A percentile compares a stretch with the other conserved stretches of the same genome.
Evolutionary conservation across 1,140 invertebrate species (phyloP).

Genomic region (Microplitis demolitor): DNA sequence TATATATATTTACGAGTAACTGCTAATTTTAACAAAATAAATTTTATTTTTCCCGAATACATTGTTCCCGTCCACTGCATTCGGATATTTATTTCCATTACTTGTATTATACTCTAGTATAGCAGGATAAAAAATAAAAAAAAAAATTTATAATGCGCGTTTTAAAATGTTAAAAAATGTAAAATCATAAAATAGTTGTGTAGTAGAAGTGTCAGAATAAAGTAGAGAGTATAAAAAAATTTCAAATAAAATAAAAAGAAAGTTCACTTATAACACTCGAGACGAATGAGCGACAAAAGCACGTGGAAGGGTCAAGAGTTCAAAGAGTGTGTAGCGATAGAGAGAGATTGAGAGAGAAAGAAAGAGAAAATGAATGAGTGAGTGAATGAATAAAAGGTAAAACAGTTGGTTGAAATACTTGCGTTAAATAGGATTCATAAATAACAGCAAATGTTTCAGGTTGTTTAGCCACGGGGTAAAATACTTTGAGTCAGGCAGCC

Average conservation of each 20-base stretch:
- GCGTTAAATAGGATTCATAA: slow-evolving; percentile 43
- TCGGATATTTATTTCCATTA: neutral
- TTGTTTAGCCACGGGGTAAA: slow-evolving; percentile 32
- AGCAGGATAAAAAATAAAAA: slow-evolving; percentile 19
- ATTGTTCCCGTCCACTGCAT: neutral
- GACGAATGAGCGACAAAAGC: neutral
- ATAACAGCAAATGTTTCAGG: slow-evolving; percentile 43
- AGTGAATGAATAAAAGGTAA: neutral
- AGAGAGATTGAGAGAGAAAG: neutral
- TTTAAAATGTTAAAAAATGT: too few species aligned
- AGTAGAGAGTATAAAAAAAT: too few species aligned
- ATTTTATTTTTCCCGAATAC: neutral
- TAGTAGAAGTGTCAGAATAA: too few species aligned
- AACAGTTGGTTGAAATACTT: slow-evolving; percentile 25
- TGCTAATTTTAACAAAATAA: slow-evolving; percentile 7
- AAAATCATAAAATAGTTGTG: too few species aligned
- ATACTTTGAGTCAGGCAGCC: slow-evolving; percentile 24
- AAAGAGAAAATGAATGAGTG: slow-evolving; percentile 1
- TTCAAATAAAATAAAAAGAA: neutral
- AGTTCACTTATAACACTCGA: neutral
- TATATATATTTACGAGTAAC: neutral
- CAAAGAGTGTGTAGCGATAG: neutral
- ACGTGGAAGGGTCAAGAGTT: neutral
- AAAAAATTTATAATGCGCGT: neutral
- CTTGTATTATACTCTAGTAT: neutral